These are phyloP conservation scores for Actias luna DNA, from an alignment of 2,888 invertebrate genomes.

Conservation along the genomic window DNA sequence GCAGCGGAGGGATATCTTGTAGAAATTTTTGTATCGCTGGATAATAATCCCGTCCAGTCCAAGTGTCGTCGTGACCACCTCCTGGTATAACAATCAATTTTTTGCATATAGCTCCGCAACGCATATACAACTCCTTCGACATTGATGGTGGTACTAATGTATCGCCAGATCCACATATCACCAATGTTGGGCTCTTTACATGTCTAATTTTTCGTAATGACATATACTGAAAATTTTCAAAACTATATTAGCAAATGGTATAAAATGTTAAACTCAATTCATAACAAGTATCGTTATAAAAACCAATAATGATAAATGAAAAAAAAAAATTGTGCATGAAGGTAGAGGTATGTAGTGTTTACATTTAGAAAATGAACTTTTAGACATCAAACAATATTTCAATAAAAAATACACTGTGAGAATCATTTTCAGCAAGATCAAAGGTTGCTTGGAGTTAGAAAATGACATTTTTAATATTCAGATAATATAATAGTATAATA, in stretches of 20 bases:
- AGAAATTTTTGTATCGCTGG: conserved; percentile 79
- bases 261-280: no score
- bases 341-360: no score
- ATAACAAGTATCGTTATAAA: no score
- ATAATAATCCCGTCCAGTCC: conserved; percentile 93
- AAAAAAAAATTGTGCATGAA: no score
- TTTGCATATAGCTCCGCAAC: conserved; percentile 89
- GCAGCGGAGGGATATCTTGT: conserved; percentile 54
- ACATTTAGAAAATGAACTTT: no score
- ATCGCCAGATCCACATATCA: conserved; percentile 94
- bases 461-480: no score
- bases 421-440: no score
- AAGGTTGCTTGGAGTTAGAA: no score
- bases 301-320: no score
- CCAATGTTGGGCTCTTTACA: conserved; percentile 89
- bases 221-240: conserved; percentile 83
- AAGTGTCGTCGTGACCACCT: conserved; percentile 97
- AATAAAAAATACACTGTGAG: no score
- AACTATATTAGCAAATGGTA: neutral
- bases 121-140: conserved; percentile 90
- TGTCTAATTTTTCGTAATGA: conserved; percentile 88
- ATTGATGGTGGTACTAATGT: conserved; percentile 94
- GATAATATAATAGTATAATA: no score
- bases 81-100: conserved; percentile 88
- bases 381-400: no score